These are phyloP conservation scores for Dendrocincla tyrannina DNA, from an alignment of 2,797 vertebrate species.

Conservation along the genomic window DNA sequence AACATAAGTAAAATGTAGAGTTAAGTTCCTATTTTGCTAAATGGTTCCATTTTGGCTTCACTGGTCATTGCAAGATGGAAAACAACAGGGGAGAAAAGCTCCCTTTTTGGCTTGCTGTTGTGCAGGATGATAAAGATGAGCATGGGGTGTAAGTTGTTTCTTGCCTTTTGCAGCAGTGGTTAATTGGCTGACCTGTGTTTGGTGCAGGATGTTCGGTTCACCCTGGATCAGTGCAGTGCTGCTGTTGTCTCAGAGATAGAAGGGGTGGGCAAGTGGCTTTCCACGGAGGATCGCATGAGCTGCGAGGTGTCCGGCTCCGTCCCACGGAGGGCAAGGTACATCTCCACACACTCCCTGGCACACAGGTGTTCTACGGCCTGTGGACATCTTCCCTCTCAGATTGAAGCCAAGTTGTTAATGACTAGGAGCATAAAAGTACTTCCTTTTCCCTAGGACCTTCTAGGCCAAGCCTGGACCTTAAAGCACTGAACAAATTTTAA, in stretches of 20 bases:
- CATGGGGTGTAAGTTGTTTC: rapidly evolving
- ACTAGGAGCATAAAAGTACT: background rate
- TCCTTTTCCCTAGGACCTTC: background rate
- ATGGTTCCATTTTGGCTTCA: background rate
- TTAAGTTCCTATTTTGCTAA: background rate
- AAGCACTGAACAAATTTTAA: background rate
- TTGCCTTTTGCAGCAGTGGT: background rate
- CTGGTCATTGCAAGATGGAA: background rate
- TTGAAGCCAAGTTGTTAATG: background rate
- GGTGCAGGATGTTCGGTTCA: conserved; percentile 83
- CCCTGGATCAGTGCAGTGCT: conserved; percentile 82
- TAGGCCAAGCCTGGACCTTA: background rate
- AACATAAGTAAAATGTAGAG: background rate
- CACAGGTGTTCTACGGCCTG: background rate
- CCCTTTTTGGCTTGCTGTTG: background rate
- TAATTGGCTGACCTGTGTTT: background rate
- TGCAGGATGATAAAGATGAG: background rate
- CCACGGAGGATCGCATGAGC: conserved; percentile 82
- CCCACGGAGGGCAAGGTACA: conserved; percentile 75
- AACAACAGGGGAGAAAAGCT: rapidly evolving
- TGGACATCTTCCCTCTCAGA: background rate
- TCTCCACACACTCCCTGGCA: background rate
- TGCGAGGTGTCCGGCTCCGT: conserved; percentile 84
- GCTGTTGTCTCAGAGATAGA: conserved; percentile 82
- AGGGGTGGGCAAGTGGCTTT: conserved; percentile 84